Conservation (phyloP, 2,797 vertebrate genomes). For the Borostomias antarcticus region DNA sequence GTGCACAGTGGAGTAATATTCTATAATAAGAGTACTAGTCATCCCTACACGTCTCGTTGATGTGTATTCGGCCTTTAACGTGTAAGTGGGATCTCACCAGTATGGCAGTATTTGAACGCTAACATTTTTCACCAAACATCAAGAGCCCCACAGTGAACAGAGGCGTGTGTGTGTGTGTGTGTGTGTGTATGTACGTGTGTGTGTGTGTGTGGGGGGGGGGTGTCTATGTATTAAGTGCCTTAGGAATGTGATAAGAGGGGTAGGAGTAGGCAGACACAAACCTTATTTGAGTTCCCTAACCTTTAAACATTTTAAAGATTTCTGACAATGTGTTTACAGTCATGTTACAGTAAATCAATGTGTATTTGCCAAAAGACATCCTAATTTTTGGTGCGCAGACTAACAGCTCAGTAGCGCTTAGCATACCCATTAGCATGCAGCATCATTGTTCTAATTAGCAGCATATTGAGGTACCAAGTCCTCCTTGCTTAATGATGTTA, state of each 20-base stretch:
- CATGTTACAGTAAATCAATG: slow-evolving; percentile 46
- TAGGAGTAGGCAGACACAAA: no score
- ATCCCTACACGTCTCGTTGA: slow-evolving; percentile 1
- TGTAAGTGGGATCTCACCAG: slow-evolving; percentile 10
- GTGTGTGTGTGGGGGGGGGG: background rate
- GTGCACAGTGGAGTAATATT: slow-evolving; percentile 15
- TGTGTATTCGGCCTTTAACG: slow-evolving; percentile 36
- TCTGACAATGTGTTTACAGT: slow-evolving; percentile 36
- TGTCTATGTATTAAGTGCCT: no score
- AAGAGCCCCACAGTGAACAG: slow-evolving; percentile 5
- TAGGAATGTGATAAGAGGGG: no score
- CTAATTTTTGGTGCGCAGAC: slow-evolving; percentile 32
- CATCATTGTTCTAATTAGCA: slow-evolving; percentile 39
- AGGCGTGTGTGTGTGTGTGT: background rate
- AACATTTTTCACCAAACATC: slow-evolving; percentile 22
- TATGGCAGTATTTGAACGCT: slow-evolving; percentile 16
- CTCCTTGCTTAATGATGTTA: slow-evolving; percentile 50
- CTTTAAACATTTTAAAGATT: background rate
- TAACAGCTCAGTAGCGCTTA: slow-evolving; percentile 14
- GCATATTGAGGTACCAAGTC: slow-evolving; percentile 40
- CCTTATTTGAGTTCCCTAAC: no score
- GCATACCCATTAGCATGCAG: slow-evolving; percentile 32
- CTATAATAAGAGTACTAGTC: no score
- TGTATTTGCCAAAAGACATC: slow-evolving; percentile 25
- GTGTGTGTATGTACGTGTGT: background rate